Evolutionary conservation across 1,140 invertebrate genomes (phyloP).

Genomic region (Philopotamus ludificatus): DNA sequence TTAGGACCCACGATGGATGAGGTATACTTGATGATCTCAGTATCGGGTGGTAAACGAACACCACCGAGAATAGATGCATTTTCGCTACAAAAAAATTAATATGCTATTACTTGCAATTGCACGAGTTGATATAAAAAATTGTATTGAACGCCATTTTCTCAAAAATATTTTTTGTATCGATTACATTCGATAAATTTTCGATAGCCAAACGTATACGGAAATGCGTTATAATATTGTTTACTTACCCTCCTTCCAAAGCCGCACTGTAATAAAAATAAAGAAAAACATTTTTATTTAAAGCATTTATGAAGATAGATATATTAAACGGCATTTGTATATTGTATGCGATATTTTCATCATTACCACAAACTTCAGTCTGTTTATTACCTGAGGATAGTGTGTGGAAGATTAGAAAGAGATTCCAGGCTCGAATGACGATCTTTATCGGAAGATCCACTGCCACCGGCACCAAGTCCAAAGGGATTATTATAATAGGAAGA

Average conservation of each 20-base stretch:
- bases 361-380: no score
- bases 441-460: conserved; percentile 49
- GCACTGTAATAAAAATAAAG: conserved; percentile 53
- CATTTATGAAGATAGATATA: conserved; percentile 14
- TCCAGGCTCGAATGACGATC: conserved; percentile 51
- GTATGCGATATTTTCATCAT: no score
- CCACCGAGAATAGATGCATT: conserved; percentile 75
- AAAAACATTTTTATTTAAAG: conserved; percentile 18
- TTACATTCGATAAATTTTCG: no score
- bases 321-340: no score
- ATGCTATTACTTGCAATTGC: no score
- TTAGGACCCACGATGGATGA: conserved; percentile 81
- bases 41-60: conserved; percentile 80
- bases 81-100: conserved; percentile 64
- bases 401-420: conserved; percentile 52
- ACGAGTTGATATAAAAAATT: no score
- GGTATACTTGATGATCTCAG: conserved; percentile 86
- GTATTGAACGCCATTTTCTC: no score
- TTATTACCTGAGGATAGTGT: conserved; percentile 52
- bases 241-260: conserved; percentile 64
- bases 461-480: conserved; percentile 45
- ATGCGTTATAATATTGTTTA: no score
- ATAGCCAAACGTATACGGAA: no score
- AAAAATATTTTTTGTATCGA: no score
- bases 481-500: conserved; percentile 47